phyloP scores from a whole-genome alignment of 2,797 vertebrate species.

The Echiichthys vipera region DNA sequence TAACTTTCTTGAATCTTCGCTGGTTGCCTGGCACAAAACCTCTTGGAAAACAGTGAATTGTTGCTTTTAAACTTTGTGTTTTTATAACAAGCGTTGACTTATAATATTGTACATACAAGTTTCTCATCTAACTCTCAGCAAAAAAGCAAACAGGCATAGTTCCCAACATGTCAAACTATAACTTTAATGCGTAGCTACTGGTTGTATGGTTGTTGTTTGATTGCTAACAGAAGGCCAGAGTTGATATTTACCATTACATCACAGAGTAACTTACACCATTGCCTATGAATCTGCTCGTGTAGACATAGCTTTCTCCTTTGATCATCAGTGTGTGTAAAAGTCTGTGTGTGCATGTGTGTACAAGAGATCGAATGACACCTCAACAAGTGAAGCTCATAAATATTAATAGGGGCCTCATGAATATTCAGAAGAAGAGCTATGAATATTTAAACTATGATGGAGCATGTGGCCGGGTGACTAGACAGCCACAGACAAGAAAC shows the following conservation, averaged over 20 bases:
- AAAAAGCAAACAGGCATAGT: not conserved
- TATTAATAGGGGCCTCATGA: constrained; percentile 74
- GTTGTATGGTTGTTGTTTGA: constrained; percentile 17
- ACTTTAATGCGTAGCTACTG: not conserved
- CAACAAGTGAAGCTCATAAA: constrained; percentile 77
- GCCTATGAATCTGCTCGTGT: constrained; percentile 30
- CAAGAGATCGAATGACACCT: constrained; percentile 77
- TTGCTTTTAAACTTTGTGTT: not conserved
- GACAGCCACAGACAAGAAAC: constrained; percentile 78
- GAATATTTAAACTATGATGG: constrained; percentile 84
- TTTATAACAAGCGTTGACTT: not conserved
- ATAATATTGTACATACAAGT: not conserved
- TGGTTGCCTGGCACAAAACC: not conserved
- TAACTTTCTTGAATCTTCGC: constrained; percentile 2
- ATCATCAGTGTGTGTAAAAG: constrained; percentile 60
- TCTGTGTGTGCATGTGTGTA: constrained; percentile 58
- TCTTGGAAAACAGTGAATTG: not conserved
- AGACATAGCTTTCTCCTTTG: constrained; percentile 50
- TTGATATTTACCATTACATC: constrained; percentile 55
- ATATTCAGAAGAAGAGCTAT: constrained; percentile 74
- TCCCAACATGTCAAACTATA: constrained; percentile 2
- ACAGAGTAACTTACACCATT: constrained; percentile 36
- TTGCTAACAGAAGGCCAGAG: constrained; percentile 12
- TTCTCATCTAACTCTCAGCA: not conserved
- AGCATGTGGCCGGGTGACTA: constrained; percentile 74